A percentile compares a stretch with the other conserved stretches of the same genome.
phyloP scores from a whole-genome alignment of 2,113 vertebrate species.

The Ia io region DNA sequence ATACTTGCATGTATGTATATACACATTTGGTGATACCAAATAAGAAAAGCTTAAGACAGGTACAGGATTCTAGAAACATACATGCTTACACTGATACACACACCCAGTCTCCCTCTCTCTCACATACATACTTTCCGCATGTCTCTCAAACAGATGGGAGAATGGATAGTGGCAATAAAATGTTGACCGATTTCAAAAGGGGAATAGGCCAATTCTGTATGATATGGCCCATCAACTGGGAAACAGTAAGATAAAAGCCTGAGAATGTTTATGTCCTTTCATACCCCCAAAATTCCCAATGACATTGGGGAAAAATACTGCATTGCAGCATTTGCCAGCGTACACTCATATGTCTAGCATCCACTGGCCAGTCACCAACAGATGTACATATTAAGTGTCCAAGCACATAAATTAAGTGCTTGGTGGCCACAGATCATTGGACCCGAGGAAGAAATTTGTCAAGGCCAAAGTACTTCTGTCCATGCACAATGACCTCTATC shows the following conservation, averaged over 20 bases:
- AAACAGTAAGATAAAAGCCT: slow-evolving; percentile 2
- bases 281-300: slow-evolving; percentile 77
- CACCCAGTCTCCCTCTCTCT: not conserved
- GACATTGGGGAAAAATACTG: slow-evolving; percentile 87
- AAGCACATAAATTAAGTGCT: slow-evolving; percentile 76
- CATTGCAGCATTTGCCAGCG: slow-evolving; percentile 85
- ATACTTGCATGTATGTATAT: slow-evolving; percentile 1
- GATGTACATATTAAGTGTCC: slow-evolving; percentile 76
- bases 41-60: slow-evolving; percentile 59
- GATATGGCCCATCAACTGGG: slow-evolving; percentile 31
- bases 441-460: slow-evolving; percentile 73
- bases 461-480: slow-evolving; percentile 62
- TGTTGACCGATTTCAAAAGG: slow-evolving; percentile 31
- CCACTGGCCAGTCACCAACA: slow-evolving; percentile 78
- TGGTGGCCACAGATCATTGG: slow-evolving; percentile 67
- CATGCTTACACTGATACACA: not conserved
- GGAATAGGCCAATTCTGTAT: slow-evolving; percentile 44
- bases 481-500: slow-evolving; percentile 50
- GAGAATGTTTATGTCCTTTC: slow-evolving; percentile 54
- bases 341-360: slow-evolving; percentile 74
- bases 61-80: slow-evolving; percentile 33
- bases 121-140: not conserved
- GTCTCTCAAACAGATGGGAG: not conserved
- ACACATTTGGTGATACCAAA: slow-evolving; percentile 50
- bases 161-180: slow-evolving; percentile 36